Evolutionary conservation across 1,140 invertebrate genomes (phyloP), one percentile per base, ranked within the genome.

Genomic region (Drosophila sucinea): DNA sequence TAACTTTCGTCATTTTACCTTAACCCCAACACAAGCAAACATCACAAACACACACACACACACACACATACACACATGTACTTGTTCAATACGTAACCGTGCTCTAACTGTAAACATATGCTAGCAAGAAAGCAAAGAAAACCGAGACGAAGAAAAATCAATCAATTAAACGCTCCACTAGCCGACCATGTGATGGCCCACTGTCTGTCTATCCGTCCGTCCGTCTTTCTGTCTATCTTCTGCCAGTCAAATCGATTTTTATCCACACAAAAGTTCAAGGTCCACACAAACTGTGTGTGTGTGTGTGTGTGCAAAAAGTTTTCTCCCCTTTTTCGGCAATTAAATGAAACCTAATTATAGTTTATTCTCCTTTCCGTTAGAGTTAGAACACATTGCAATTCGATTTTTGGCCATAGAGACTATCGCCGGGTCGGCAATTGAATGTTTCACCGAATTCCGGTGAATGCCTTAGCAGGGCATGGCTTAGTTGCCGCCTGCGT

Each of bases 221-320:
- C 51, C 58, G 66, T 63, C 63, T 67, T 62, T 32, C 38, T 44
- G 61, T 44, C 27, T 27, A 56, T 51, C 23, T 10, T 51, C 7
- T 51, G 44, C 6, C 61, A 33, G 29, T 33, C 38, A 29, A 73
- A 86, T 86, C 66, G 82, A 86, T 86, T 86, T 86, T 82, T 80
- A 58, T 63, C 33, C 40, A 30, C n/a, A 44, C 35, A 70, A 75
- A 78, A 84, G 81, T 81, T 89, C 84, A 89, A 89, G 84, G 84
- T 81, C 71, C 69, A 60, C 41, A 17, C 8, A 27, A 51, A 33
- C 30, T 61, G 2, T 11, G 56, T 30, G 27, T 35, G 33, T 35
- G 33, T 38, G 35, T 38, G 35, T n/a, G 10, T 8, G 35, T 47
- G 6, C 10, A 8, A 51, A 38, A 51, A 61, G 1, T 55, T 55